A percentile compares a stretch with the other conserved stretches of the same genome.
Conservation (phyloP, 1,140 invertebrate species). For the Oncopodura yosiiana region DNA sequence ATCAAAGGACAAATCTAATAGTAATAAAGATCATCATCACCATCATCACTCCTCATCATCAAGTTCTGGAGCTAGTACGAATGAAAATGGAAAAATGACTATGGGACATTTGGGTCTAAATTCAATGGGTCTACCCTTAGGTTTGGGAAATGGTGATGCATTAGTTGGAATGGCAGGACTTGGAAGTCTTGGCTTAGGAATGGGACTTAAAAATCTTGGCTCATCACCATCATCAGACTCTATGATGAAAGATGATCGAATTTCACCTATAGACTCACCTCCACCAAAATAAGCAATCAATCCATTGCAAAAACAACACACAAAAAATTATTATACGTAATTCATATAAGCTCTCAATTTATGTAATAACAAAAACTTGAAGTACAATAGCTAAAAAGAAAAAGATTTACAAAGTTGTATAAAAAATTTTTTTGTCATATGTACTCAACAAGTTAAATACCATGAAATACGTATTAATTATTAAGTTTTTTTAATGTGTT, state of each 20-base stretch:
- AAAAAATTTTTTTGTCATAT: no score
- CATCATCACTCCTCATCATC: slow-evolving; percentile 28
- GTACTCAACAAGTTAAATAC: background rate
- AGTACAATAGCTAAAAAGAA: no score
- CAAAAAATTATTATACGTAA: background rate
- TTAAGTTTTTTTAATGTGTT: background rate
- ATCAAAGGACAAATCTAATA: slow-evolving; percentile 29
- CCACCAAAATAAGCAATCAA: slow-evolving; percentile 28
- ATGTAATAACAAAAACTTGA: no score
- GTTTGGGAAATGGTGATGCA: slow-evolving; percentile 20
- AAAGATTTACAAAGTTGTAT: no score
- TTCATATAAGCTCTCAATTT: no score
- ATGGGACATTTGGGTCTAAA: slow-evolving; percentile 28
- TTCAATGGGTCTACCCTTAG: slow-evolving; percentile 29
- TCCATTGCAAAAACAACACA: background rate
- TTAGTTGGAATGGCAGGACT: slow-evolving; percentile 19
- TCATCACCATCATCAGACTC: slow-evolving; percentile 31
- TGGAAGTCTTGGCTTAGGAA: slow-evolving; percentile 7
- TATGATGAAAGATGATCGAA: slow-evolving; percentile 33
- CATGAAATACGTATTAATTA: background rate
- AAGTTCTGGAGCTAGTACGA: slow-evolving; percentile 19
- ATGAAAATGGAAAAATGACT: slow-evolving; percentile 36
- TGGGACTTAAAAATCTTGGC: slow-evolving; percentile 11
- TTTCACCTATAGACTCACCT: slow-evolving; percentile 35
- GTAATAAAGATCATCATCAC: slow-evolving; percentile 33